Percentiles rank a stretch among this genome's conserved stretches.
Conservation (phyloP, 2,113 vertebrate genomes). For the Cyanoderma ruficeps region DNA sequence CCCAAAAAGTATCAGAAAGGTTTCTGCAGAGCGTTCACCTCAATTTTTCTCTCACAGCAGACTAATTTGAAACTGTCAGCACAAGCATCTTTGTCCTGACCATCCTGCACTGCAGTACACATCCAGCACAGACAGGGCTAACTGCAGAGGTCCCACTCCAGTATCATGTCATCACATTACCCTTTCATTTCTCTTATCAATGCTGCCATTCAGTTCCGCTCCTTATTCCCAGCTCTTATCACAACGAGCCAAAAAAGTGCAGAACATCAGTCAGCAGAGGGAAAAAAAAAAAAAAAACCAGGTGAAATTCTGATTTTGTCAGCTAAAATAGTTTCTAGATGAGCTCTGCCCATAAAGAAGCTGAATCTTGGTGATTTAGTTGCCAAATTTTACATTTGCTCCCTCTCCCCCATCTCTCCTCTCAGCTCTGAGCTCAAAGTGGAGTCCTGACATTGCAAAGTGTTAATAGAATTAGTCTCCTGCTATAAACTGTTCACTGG, state of each 20-base stretch:
- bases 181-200: constrained; percentile 59
- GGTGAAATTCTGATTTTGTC: constrained; percentile 60
- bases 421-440: neutral
- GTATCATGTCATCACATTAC: neutral
- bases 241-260: neutral
- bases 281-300: neutral
- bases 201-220: neutral
- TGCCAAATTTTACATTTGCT: constrained; percentile 35
- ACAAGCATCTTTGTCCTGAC: constrained; percentile 7
- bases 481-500: constrained; percentile 46
- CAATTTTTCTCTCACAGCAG: neutral
- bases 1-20: neutral
- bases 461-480: constrained; percentile 56
- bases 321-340: constrained; percentile 51
- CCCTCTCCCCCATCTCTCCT: neutral
- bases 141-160: neutral
- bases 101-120: neutral
- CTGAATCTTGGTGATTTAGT: constrained; percentile 22
- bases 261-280: neutral
- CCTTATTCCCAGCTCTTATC: constrained; percentile 43
- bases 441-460: constrained; percentile 50
- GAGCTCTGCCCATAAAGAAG: constrained; percentile 8
- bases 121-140: neutral
- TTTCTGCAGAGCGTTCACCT: neutral
- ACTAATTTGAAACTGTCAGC: constrained; percentile 19